Evolutionary conservation across 2,797 vertebrate genomes (phyloP).

Genomic region (Spinus olivaceus): DNA sequence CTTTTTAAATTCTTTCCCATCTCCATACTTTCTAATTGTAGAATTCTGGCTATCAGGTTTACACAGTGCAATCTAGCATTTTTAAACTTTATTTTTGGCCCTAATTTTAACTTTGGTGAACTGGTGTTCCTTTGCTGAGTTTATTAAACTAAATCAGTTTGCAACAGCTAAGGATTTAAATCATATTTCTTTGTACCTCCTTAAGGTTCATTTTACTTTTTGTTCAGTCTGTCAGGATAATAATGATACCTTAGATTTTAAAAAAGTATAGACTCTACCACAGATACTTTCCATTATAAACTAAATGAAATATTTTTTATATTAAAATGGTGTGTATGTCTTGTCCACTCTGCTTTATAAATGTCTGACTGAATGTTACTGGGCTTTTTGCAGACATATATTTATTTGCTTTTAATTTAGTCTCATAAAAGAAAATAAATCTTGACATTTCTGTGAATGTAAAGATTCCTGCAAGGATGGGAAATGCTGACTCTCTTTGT

Average conservation of each 20-base stretch:
- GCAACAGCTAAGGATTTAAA: neutral
- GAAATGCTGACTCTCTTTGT: conserved; percentile 12
- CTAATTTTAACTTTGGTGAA: neutral
- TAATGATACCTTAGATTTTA: neutral
- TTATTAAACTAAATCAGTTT: neutral
- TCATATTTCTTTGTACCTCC: neutral
- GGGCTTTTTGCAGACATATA: neutral
- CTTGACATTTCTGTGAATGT: conserved; percentile 8
- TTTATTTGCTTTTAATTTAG: conserved; percentile 4
- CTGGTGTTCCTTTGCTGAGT: neutral
- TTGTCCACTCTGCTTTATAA: neutral
- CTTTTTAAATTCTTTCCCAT: neutral
- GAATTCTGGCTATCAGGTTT: conserved; percentile 12
- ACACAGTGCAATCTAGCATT: neutral
- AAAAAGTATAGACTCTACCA: neutral
- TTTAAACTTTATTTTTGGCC: conserved; percentile 12
- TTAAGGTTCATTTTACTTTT: neutral
- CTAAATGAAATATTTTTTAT: neutral
- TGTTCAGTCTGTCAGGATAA: neutral
- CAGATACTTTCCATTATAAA: neutral
- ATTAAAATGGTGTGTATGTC: neutral
- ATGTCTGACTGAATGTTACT: neutral
- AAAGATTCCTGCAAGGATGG: neutral
- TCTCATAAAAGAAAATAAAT: conserved; percentile 28
- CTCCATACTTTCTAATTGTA: neutral